These are phyloP conservation scores for Dryobota labecula DNA, from an alignment of 2,888 invertebrate genomes.

Conservation along the genomic window DNA sequence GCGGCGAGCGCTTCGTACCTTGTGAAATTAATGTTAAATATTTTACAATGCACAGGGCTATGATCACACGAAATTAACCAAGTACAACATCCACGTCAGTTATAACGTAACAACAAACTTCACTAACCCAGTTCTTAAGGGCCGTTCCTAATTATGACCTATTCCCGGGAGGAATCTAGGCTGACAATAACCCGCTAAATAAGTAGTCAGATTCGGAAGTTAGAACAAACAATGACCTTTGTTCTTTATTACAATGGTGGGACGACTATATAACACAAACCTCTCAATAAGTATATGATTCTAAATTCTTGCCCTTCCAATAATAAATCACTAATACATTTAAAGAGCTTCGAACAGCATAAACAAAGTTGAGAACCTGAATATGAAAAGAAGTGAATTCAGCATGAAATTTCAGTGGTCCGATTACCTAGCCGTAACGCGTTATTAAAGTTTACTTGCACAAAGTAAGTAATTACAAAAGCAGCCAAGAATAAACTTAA, in stretches of 20 bases:
- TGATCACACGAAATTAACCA: slow-evolving; percentile 53
- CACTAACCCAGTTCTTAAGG: slow-evolving; percentile 52
- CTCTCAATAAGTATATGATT: not conserved
- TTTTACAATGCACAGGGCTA: slow-evolving; percentile 58
- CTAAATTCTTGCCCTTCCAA: not conserved
- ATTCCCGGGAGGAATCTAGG: slow-evolving; percentile 35
- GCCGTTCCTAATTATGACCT: slow-evolving; percentile 40
- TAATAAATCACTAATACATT: not conserved
- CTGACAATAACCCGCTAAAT: slow-evolving; percentile 21
- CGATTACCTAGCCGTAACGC: not conserved
- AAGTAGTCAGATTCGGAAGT: slow-evolving; percentile 11
- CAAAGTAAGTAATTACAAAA: slow-evolving; percentile 9
- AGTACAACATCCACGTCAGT: slow-evolving; percentile 33
- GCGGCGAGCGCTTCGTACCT: slow-evolving; percentile 66
- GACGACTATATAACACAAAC: not conserved
- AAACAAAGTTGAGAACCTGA: not conserved
- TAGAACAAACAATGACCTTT: slow-evolving; percentile 8
- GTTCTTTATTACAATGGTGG: slow-evolving; percentile 1
- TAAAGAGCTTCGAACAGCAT: not conserved
- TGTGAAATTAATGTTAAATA: slow-evolving; percentile 71
- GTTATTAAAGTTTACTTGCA: slow-evolving; percentile 5
- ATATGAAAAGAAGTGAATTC: slow-evolving; percentile 11
- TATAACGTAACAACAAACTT: slow-evolving; percentile 52
- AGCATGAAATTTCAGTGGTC: slow-evolving; percentile 3
- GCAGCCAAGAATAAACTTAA: not conserved